phyloP scores from a whole-genome alignment of 2,113 vertebrate species.

The Pantherophis guttatus region DNA sequence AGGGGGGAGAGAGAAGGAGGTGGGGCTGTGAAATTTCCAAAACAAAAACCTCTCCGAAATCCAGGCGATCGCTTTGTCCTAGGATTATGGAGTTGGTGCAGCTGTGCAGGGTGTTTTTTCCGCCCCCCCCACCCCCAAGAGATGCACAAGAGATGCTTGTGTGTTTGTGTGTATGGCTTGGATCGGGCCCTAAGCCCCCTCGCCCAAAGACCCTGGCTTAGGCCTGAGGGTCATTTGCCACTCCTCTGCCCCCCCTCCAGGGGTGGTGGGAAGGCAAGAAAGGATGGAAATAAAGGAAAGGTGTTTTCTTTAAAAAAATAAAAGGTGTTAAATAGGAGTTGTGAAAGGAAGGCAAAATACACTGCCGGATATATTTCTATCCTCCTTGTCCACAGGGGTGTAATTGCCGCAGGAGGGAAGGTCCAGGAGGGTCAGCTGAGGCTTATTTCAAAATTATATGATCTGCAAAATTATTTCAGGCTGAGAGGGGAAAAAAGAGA shows the following conservation, averaged over 20 bases:
- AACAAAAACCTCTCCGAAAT: background rate
- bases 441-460: background rate
- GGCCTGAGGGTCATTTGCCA: background rate
- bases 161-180: background rate
- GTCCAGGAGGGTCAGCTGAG: background rate
- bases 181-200: background rate
- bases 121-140: rapidly evolving
- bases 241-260: background rate
- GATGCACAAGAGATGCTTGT: background rate
- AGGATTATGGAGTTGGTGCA: background rate
- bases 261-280: background rate
- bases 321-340: background rate
- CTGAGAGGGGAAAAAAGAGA: background rate
- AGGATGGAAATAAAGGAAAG: background rate
- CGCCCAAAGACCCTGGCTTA: background rate
- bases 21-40: background rate
- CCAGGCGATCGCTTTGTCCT: background rate
- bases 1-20: background rate
- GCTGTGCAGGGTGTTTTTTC: background rate
- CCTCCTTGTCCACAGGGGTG: background rate
- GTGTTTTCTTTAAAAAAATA: background rate
- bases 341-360: background rate
- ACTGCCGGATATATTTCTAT: background rate
- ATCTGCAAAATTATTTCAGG: background rate
- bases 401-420: background rate